These are phyloP conservation scores for Cariama cristata DNA, from an alignment of 2,113 vertebrate genomes.

Conservation along the genomic window DNA sequence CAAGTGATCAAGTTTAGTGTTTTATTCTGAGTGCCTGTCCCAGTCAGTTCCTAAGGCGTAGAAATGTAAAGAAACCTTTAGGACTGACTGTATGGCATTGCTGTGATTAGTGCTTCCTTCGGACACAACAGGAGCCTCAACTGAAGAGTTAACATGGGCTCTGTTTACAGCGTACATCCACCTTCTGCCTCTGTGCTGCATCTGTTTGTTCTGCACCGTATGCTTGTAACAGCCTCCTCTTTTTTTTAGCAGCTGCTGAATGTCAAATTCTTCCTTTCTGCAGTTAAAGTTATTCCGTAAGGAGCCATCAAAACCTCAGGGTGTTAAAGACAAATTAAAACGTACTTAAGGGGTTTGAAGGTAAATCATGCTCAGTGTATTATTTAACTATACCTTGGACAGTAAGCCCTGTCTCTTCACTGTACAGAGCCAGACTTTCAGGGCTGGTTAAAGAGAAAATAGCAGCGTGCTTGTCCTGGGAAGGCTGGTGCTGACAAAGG, in stretches of 20 bases:
- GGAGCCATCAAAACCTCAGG: not conserved
- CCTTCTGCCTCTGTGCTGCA: not conserved
- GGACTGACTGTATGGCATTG: not conserved
- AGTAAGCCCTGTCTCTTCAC: not conserved
- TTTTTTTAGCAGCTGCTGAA: not conserved
- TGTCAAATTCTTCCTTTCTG: not conserved
- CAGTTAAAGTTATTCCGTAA: not conserved
- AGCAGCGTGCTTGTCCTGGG: not conserved
- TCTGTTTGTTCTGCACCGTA: not conserved
- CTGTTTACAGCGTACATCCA: not conserved
- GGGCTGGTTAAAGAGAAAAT: not conserved
- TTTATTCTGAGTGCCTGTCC: not conserved
- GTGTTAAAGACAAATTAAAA: not conserved
- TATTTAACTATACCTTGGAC: accelerated
- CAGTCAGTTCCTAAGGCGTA: not conserved
- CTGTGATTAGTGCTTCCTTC: not conserved
- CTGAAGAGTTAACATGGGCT: not conserved
- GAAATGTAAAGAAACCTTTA: not conserved
- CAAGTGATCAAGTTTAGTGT: not conserved
- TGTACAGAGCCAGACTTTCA: not conserved
- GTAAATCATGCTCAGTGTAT: not conserved
- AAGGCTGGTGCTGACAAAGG: not conserved
- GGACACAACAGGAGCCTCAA: too few relatives aligned
- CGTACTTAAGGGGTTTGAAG: not conserved
- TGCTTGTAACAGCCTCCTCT: not conserved